phyloP scores from a whole-genome alignment of 2,888 invertebrate genomes.

The Caenorhabditis angaria region DNA sequence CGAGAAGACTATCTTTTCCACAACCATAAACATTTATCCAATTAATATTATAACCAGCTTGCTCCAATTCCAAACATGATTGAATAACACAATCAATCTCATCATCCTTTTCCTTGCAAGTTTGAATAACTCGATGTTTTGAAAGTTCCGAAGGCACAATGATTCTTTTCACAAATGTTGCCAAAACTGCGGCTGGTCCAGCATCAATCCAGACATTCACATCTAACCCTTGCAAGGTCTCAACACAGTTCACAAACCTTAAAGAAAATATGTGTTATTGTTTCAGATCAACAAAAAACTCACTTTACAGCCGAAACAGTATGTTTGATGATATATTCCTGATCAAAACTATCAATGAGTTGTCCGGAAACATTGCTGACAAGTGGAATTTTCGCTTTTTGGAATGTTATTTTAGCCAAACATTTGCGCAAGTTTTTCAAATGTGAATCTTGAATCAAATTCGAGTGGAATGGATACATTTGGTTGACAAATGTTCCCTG shows the following conservation, averaged over 20 bases:
- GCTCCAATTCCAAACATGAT: constrained; percentile 46
- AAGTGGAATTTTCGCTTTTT: constrained; percentile 37
- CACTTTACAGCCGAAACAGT: constrained; percentile 49
- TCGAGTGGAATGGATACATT: constrained; percentile 63
- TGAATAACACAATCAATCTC: constrained; percentile 46
- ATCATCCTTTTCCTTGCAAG: constrained; percentile 48
- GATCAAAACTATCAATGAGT: constrained; percentile 40
- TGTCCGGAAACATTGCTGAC: constrained; percentile 59
- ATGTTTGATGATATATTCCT: constrained; percentile 53
- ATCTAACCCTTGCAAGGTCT: constrained; percentile 34
- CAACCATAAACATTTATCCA: constrained; percentile 39
- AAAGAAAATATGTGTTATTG: background rate
- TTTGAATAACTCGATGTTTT: constrained; percentile 42
- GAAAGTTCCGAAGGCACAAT: constrained; percentile 25
- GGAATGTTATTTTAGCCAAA: constrained; percentile 36
- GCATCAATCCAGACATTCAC: constrained; percentile 58
- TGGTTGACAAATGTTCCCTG: constrained; percentile 57
- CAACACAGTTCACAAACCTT: constrained; percentile 50
- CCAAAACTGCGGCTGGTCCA: constrained; percentile 51
- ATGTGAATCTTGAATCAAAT: constrained; percentile 51
- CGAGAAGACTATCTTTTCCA: constrained; percentile 2
- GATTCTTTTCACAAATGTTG: constrained; percentile 50
- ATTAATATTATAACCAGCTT: constrained; percentile 25
- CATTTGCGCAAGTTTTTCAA: constrained; percentile 40
- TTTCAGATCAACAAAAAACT: background rate